These are phyloP conservation scores for Mungos mungo DNA, from an alignment of 2,113 vertebrate genomes.

Conservation along the genomic window DNA sequence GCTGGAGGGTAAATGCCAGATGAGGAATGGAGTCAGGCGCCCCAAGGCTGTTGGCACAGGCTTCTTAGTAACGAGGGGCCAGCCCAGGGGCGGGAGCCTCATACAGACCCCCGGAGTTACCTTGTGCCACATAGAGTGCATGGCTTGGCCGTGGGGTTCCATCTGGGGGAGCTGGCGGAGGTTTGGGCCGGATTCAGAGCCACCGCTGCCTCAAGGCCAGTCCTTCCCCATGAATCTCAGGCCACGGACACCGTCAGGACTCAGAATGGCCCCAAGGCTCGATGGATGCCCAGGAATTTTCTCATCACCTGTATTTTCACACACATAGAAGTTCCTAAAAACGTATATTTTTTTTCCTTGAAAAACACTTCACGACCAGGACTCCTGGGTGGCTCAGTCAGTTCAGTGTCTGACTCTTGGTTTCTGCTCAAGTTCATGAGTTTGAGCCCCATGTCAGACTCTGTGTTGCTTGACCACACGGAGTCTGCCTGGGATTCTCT, in stretches of 20 bases:
- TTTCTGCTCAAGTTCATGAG: too few species aligned
- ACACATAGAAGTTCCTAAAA: neutral
- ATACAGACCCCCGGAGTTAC: too few species aligned
- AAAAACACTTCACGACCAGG: neutral
- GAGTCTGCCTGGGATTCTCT: too few species aligned
- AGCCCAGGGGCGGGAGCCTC: neutral
- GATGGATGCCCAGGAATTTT: neutral
- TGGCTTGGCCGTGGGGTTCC: neutral
- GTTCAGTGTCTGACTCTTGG: too few species aligned
- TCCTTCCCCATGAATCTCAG: neutral
- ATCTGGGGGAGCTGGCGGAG: too few species aligned
- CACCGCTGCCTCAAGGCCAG: fast-evolving
- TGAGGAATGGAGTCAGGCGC: neutral
- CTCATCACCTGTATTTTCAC: neutral
- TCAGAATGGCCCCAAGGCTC: fast-evolving
- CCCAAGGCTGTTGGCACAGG: neutral
- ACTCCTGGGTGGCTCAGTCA: too few species aligned
- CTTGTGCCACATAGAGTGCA: neutral
- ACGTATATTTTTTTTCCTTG: neutral
- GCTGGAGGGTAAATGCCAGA: neutral
- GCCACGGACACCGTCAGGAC: neutral
- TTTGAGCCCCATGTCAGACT: too few species aligned
- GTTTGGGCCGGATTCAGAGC: neutral
- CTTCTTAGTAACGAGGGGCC: neutral
- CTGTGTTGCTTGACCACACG: too few species aligned